phyloP scores from a whole-genome alignment of 2,888 invertebrate genomes.

The Carterocephalus palaemon region DNA sequence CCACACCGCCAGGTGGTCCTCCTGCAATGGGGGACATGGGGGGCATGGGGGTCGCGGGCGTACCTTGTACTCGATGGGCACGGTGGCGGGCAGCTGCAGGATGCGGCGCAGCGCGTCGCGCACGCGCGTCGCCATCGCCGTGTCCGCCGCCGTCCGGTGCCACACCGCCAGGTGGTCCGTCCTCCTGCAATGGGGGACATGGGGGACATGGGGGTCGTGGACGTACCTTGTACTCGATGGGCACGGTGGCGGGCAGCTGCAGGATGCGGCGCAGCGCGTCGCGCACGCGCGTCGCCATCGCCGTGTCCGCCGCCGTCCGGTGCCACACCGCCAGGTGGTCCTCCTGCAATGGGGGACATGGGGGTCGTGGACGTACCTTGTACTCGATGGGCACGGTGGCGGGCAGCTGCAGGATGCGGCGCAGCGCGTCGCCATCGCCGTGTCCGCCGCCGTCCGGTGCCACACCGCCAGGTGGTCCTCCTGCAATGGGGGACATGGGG shows the following conservation, averaged over 20 bases:
- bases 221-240: slow-evolving; percentile 96
- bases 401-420: slow-evolving; percentile 96
- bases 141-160: slow-evolving; percentile 91
- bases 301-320: slow-evolving; percentile 94
- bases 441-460: slow-evolving; percentile 91
- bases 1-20: too few species aligned
- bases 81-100: slow-evolving; percentile 94
- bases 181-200: too few species aligned
- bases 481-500: too few species aligned
- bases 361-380: too few species aligned
- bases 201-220: too few species aligned
- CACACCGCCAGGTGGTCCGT: too few species aligned
- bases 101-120: slow-evolving; percentile 94
- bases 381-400: slow-evolving; percentile 96
- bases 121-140: slow-evolving; percentile 90
- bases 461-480: too few species aligned
- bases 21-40: too few species aligned
- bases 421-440: slow-evolving; percentile 91
- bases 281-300: slow-evolving; percentile 92
- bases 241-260: slow-evolving; percentile 93
- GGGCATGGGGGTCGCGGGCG: too few species aligned
- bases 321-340: too few species aligned
- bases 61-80: slow-evolving; percentile 98
- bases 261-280: slow-evolving; percentile 96
- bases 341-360: too few species aligned